Evolutionary conservation across 53 echinoderm and acorn worm genomes (phyloP), one percentile per base, ranked within the genome.

Genomic region (Crossaster papposus): DNA sequence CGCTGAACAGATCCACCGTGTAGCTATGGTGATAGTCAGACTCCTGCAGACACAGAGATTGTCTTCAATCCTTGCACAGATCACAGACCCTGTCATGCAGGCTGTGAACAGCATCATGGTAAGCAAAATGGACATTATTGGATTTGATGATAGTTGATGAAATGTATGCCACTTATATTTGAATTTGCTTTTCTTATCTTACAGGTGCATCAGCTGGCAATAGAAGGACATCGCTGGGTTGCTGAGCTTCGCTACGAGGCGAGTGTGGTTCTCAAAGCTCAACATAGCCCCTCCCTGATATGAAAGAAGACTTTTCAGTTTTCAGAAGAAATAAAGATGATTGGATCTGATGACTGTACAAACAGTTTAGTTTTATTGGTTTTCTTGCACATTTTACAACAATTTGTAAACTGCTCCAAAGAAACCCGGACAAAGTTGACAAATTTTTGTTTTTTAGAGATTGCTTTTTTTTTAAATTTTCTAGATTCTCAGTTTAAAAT

Each of bases 221-320:
- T 86, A 36, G 88, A 88, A n/a, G 93, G 81, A 17, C 80, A 54
- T 51, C 84, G 93, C 29, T 93, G 96, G 94, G 44, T 82, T 55
- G 83, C 93, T 23, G 96, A 96, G 79, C 88, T 96, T 23, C 86
- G 63, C 29, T 96, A 96, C 63, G 93, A 96, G 82, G 79, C 89
- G 31, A 88, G 90, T 13, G 74, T 96, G 10, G 71, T 89, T 36
- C 52, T 91, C 44, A 38, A 38, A 38, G 7, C 7, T 7, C 44
- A 44, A 5, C 44, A 5, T 38, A 7, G 2, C 38, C 44, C 44
- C 44, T 44, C 44, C 44, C 44, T 44, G 44, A 44, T 7, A 44
- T 44, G 6, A 7, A 44, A 44, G 6, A 7, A 44, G 44, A 44
- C 44, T 44, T 44, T 44, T 44, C 0, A 7, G 44, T 44, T 44